These are phyloP conservation scores for Hoplodrina ambigua DNA, from an alignment of 2,888 invertebrate genomes.

Conservation along the genomic window DNA sequence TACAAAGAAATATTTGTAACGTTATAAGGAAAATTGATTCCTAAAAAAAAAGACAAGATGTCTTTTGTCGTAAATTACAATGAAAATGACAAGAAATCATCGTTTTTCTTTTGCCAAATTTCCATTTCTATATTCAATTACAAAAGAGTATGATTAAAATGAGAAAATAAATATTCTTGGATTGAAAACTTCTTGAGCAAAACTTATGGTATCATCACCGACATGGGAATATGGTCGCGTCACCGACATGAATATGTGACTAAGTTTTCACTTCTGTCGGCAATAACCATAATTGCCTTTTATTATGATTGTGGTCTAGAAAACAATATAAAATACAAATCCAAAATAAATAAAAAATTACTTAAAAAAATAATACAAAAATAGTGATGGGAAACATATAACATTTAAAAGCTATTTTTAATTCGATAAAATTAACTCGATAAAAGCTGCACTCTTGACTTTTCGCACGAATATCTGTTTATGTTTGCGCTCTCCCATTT, in stretches of 20 bases:
- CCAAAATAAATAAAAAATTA: neutral
- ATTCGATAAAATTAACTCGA: constrained; percentile 77
- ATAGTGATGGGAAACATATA: constrained; percentile 17
- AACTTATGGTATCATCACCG: no score
- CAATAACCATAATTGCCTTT: no score
- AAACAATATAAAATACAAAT: no score
- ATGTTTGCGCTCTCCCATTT: constrained; percentile 82
- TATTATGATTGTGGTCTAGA: no score
- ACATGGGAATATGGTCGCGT: no score
- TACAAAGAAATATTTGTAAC: neutral
- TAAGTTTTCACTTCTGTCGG: no score
- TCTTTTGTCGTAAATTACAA: neutral
- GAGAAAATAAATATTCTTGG: no score
- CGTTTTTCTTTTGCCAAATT: neutral
- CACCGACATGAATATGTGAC: no score
- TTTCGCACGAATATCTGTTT: constrained; percentile 87
- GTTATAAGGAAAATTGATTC: neutral
- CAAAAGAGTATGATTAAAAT: no score
- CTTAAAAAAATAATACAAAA: neutral
- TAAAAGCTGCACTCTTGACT: constrained; percentile 82
- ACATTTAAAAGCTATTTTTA: constrained; percentile 51
- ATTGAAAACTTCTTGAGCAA: no score
- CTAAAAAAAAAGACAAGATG: neutral
- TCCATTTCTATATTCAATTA: neutral
- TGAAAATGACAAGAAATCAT: neutral